Conservation (phyloP, 2,888 invertebrate species). For the Allolobophora icterica region DNA sequence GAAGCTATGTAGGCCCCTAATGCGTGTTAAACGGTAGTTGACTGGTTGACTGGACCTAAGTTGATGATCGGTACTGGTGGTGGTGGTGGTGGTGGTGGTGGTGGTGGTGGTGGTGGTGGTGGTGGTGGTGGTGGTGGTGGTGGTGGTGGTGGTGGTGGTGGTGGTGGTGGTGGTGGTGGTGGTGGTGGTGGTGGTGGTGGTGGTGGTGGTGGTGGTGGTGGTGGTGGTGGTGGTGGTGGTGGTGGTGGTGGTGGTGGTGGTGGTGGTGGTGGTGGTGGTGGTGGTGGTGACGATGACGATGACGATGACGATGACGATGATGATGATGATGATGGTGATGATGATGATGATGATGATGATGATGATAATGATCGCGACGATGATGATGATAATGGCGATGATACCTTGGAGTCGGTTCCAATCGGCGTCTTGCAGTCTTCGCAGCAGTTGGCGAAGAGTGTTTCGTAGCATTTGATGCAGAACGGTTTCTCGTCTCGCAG, state of each 20-base stretch:
- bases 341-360: neutral
- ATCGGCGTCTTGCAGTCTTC: conserved; percentile 95
- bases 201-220: neutral
- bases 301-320: neutral
- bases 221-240: neutral
- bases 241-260: neutral
- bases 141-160: too few species aligned
- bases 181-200: neutral
- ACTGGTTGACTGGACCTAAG: too few species aligned
- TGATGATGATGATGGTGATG: neutral
- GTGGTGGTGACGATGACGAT: neutral
- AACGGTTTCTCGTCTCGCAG: conserved; percentile 98
- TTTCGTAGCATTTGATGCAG: conserved; percentile 99
- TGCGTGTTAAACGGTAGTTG: too few species aligned
- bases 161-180: neutral
- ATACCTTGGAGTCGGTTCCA: conserved; percentile 80
- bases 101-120: too few species aligned
- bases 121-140: too few species aligned
- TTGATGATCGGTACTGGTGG: too few species aligned
- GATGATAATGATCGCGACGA: neutral
- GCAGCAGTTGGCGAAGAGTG: conserved; percentile 97
- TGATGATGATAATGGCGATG: neutral
- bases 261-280: neutral
- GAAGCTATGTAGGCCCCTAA: too few species aligned
- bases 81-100: too few species aligned